Evolutionary conservation across 30 jellyfish, hydroid and myxozoan species (phyloP).

Genomic region (Catostylus mosaicus): DNA sequence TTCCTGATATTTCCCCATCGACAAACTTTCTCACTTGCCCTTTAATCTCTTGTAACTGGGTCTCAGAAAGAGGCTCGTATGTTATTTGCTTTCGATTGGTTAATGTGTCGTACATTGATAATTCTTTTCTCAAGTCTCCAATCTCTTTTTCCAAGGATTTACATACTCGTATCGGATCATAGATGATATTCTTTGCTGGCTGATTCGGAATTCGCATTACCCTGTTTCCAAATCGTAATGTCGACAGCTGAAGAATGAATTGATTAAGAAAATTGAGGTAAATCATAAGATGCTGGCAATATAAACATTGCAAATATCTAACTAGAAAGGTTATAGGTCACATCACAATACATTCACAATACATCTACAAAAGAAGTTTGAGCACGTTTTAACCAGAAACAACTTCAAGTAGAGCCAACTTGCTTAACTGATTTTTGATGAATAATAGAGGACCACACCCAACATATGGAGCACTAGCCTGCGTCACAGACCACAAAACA

Average conservation of each 20-base stretch:
- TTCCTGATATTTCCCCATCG: constrained; percentile 76
- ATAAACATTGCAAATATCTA: too few species aligned
- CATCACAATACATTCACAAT: too few species aligned
- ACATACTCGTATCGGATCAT: constrained; percentile 77
- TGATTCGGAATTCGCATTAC: constrained; percentile 82
- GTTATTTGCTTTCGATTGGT: constrained; percentile 82
- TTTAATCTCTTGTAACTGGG: constrained; percentile 75
- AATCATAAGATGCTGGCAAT: too few species aligned
- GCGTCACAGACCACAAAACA: too few species aligned
- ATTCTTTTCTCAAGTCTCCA: constrained; percentile 70
- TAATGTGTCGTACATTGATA: constrained; percentile 91
- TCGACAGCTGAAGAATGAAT: constrained; percentile 81
- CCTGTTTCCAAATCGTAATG: constrained; percentile 94
- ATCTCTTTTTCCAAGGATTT: constrained; percentile 81
- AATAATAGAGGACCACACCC: too few species aligned
- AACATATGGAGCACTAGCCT: too few species aligned
- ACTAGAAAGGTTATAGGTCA: too few species aligned
- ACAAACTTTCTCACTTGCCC: constrained; percentile 78
- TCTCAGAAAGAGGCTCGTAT: constrained; percentile 88
- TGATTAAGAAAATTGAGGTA: too few species aligned
- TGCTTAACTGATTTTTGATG: too few species aligned
- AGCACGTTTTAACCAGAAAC: too few species aligned
- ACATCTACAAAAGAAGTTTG: too few species aligned
- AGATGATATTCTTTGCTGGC: constrained; percentile 71
- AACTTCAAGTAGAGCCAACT: too few species aligned